Evolutionary conservation across 2,797 vertebrate genomes (phyloP), one percentile per base, ranked within the genome.

Genomic region (Alosa sapidissima): DNA sequence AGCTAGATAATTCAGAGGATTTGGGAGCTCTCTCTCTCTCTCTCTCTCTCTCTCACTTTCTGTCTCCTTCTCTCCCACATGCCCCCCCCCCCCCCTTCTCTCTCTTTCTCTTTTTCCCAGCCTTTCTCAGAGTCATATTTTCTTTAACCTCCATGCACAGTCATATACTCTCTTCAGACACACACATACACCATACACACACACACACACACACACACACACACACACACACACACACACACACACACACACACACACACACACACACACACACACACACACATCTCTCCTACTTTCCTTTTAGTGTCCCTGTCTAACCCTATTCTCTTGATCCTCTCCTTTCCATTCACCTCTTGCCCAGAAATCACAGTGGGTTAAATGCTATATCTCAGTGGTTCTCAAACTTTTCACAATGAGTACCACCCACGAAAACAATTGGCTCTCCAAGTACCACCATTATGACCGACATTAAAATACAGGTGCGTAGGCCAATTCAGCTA

Each of bases 1-100:
- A 96, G 91, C 83, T 82, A 88, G 88, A 92, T 89, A 91, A 93
- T 93, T 93, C 87, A 82, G 84, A 86, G 89, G 87, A 91, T 92
- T 93, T 85, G 86, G 83, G 89, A 87, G 86, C 78, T 87, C 87
- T 45, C 81, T 41, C 81, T 58, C 78, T 58, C 19, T 58, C 54
- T 21, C 19, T 19, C 54, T 58, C 54, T 58, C 54, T 19, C 54
- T 58, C 16, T 58, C 54, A 58, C 52, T 60, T 6, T 60, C 52
- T 19, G 1, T 16, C 52, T 19, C 60, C n/a, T 58, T n/a, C 19
- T 5, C 55, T 6, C 55, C 55, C 55, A 58, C 55, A 11, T 14
- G 1, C 51, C 51, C 11, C 13, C 6, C 1, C 6, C 51, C 51
- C 11, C 13, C 6, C 1, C 6, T 19, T n/a, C 19, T 58, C 5